Base-by-base conservation (phyloP, 2,797 vertebrate genomes). In the Parauchenoglanis punctatus region DNA sequence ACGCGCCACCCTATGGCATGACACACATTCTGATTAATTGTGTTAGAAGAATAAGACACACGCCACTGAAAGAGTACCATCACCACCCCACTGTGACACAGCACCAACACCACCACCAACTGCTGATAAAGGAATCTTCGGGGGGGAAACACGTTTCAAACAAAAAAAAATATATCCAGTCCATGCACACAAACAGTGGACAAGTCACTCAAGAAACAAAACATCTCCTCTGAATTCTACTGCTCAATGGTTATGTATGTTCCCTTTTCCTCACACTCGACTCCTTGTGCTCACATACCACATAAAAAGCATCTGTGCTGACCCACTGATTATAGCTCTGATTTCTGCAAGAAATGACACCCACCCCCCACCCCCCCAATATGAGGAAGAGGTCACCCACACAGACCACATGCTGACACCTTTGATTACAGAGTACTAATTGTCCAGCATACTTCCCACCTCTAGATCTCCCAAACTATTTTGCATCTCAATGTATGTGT, bases 321-420 rank as follows among this genome's bases (percentile, higher is more conserved):
- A 56, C 70, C 85, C 68, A 88, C 85, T 88, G 82, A 85, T 63
- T 70, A 73, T 77, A 72, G 87, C 81, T 78, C 86, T 61, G 83
- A 35, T 49, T 94, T 95, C n/a, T 56, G 94, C 94, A 95, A 94
- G 94, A 95, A 94, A 54, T 59, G 78, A 49, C n/a, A 80, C 54
- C 90, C 35, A 2, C 35, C 40, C 40, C 40, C 40, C 40, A 1
- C 1, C 49, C 93, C 91, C 93, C 91, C 85, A 54, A 91, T 93
- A 90, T 91, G 76, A 93, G 70, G 95, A 96, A 95, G 94, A 95
- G 93, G 93, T 95, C 94, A 95, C 84, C 92, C 95, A 95, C 93
- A 95, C 94, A 94, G 92, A 92, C 89, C 58, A 86, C 86, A 87
- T 40, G 25, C 70, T 58, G 82, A 72, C 85, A 87, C 89, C 88